These are phyloP conservation scores for Heliopora coerulea DNA, from an alignment of 92 coral and sea anemone species.

Conservation along the genomic window DNA sequence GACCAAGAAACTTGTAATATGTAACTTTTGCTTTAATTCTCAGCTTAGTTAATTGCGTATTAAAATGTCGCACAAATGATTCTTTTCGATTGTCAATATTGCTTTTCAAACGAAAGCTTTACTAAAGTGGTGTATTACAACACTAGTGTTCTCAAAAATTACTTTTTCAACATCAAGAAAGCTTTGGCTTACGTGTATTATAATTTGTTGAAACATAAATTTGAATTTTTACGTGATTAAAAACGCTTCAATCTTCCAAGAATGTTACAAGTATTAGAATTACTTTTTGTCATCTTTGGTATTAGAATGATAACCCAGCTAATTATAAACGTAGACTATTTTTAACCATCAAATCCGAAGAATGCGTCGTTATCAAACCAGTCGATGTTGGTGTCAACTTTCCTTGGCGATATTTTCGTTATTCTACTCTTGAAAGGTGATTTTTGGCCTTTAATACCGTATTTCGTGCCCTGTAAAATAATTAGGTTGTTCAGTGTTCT, in stretches of 20 bases:
- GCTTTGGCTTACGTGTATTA: background rate
- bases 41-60: too few relatives aligned
- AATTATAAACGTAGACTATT: too few relatives aligned
- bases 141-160: background rate
- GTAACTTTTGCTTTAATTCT: too few relatives aligned
- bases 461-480: slow-evolving; percentile 33
- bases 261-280: background rate
- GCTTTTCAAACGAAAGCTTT: background rate
- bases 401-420: slow-evolving; percentile 64
- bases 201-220: background rate
- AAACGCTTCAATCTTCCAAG: background rate
- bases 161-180: background rate
- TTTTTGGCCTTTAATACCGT: slow-evolving; percentile 54
- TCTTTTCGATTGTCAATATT: background rate
- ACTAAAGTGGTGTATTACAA: background rate
- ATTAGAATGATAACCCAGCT: too few relatives aligned
- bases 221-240: background rate
- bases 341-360: slow-evolving; percentile 72
- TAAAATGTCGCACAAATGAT: too few relatives aligned
- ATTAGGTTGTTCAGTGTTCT: background rate
- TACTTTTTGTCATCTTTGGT: too few relatives aligned
- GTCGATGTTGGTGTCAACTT: slow-evolving; percentile 60
- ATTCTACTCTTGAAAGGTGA: slow-evolving; percentile 77
- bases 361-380: slow-evolving; percentile 94
- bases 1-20: background rate